A percentile compares a stretch with the other conserved stretches of the same genome.
These are phyloP conservation scores for Hirtodrosophila trivittata DNA, from an alignment of 2,888 invertebrate species.

Conservation along the genomic window DNA sequence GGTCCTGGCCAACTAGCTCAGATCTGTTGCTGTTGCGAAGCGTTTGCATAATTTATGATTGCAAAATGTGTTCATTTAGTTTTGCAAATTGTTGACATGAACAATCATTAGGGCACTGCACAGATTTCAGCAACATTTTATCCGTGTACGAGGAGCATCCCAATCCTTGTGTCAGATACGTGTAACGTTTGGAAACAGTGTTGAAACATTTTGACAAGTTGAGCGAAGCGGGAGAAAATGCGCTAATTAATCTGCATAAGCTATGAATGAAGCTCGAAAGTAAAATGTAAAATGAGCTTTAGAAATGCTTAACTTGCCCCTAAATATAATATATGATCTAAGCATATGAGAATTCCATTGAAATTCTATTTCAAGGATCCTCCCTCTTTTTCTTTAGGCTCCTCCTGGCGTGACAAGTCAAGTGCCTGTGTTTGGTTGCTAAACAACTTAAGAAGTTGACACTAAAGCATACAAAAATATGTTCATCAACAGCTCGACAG, in stretches of 20 bases:
- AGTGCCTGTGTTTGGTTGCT: slow-evolving; percentile 59
- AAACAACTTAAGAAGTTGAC: slow-evolving; percentile 76
- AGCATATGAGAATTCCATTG: no score
- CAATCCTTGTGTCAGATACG: slow-evolving; percentile 19
- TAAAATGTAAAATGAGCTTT: no score
- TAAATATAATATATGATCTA: no score
- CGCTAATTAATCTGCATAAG: slow-evolving; percentile 26
- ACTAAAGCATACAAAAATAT: slow-evolving; percentile 54
- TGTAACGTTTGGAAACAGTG: slow-evolving; percentile 12
- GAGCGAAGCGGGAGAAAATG: neutral
- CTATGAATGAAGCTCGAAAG: slow-evolving; percentile 12
- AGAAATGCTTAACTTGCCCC: no score
- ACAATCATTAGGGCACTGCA: slow-evolving; percentile 70
- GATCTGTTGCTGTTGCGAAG: slow-evolving; percentile 40
- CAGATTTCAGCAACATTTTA: slow-evolving; percentile 73
- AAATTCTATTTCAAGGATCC: no score
- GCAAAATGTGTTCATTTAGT: slow-evolving; percentile 78
- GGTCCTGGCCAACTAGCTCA: no score
- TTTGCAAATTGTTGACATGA: slow-evolving; percentile 79
- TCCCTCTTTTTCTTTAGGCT: no score
- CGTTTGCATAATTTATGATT: slow-evolving; percentile 75
- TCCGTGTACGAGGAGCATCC: slow-evolving; percentile 4
- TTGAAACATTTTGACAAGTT: slow-evolving; percentile 27
- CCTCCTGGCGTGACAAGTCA: no score
- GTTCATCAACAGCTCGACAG: slow-evolving; percentile 58